These are phyloP conservation scores for Probosciger aterrimus DNA, from an alignment of 2,113 vertebrate species.

Conservation along the genomic window DNA sequence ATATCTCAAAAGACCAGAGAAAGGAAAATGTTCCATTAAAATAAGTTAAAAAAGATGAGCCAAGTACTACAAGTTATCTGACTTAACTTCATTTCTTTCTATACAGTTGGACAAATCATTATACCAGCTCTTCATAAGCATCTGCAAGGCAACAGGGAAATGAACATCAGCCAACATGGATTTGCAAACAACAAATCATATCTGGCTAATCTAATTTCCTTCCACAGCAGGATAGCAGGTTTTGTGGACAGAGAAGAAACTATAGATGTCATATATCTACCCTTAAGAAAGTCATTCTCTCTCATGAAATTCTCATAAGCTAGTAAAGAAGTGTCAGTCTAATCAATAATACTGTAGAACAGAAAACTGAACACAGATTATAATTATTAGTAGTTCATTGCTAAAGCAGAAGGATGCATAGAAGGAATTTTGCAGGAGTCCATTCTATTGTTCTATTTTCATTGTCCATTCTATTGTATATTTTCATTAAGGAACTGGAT, in stretches of 20 bases:
- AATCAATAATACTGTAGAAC: neutral
- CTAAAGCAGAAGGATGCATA: neutral
- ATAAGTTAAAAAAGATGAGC: neutral
- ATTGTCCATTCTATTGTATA: neutral
- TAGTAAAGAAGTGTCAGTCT: neutral
- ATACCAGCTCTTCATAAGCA: neutral
- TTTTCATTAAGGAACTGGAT: neutral
- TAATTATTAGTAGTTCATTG: neutral
- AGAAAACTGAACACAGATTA: neutral
- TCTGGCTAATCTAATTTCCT: slow-evolving; percentile 5
- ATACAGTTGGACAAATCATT: neutral
- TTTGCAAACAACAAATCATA: neutral
- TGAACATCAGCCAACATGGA: neutral
- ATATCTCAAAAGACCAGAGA: neutral
- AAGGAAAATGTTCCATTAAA: neutral
- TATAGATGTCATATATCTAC: neutral
- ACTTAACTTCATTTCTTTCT: neutral
- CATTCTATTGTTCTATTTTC: neutral
- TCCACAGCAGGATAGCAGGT: neutral
- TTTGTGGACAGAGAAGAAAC: neutral
- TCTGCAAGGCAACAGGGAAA: neutral
- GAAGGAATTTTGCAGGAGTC: neutral
- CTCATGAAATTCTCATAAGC: neutral
- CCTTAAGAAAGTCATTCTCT: neutral
- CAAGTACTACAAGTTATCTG: neutral